Evolutionary conservation across 1,140 invertebrate genomes (phyloP), one percentile per base, ranked within the genome.

Genomic region (Vanessa atalanta): DNA sequence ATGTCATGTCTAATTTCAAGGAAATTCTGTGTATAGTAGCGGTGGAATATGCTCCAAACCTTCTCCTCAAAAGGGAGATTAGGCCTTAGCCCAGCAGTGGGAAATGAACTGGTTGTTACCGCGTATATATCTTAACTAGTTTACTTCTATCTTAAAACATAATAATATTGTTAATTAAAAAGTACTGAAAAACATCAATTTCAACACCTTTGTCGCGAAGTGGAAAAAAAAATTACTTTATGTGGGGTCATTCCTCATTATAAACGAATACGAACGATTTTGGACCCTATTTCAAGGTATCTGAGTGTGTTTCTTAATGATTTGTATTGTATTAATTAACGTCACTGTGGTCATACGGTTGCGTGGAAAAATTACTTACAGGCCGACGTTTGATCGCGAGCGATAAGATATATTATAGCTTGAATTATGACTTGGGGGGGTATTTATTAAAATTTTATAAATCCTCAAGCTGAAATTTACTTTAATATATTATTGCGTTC

Each of bases 391-490:
- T 11, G 57, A 61, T 61, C 7, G 57, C 13, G 14, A 37, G 14
- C 57, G 57, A 61, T 61, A 61, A 61, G 14, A 26, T 37, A 61
- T 57, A 43, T 9, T 43, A 57, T 61, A 61, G 26, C 57, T 61
- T 61, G 57, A 61, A n/a, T 37, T 61, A 61, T 37, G 11, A 31
- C 16, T 20, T 0, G 51, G 51, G 12, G 16, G 7, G 20, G 26
- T 14, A 26, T n/a, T 14, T 26, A 26, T 60, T 26, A 14, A 60
- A 26, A 60, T 51, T 14, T 1, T 15, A 51, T 51, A 51, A 51
- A 15, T 14, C n/a, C 13, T 51, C 0, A n/a, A 43, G 37, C 3
- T 43, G 37, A 43, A 43, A 43, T 11, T 8, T 6, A 43, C 37
- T 43, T 43, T 5, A 11, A 9, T 31, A 31, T 6, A 31, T 31